phyloP scores from a whole-genome alignment of 2,797 vertebrate genomes.

The Crenuchus spilurus region DNA sequence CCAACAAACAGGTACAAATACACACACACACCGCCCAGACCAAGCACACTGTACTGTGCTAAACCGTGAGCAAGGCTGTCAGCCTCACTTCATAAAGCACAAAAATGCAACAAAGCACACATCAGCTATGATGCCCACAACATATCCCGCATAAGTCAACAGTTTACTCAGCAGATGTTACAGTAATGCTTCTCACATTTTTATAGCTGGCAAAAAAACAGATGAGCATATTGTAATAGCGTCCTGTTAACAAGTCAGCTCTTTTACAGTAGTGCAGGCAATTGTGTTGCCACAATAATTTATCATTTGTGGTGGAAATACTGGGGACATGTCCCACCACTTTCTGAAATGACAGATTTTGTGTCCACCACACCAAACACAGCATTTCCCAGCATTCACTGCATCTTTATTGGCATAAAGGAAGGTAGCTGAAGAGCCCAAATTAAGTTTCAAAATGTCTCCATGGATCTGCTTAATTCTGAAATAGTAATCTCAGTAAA shows the following conservation, averaged over 20 bases:
- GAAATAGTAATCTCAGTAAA: too few species aligned
- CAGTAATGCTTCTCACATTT: background rate
- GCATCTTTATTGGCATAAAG: too few species aligned
- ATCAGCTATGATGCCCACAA: background rate
- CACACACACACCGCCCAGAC: background rate
- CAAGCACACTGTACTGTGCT: background rate
- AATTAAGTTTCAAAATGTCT: too few species aligned
- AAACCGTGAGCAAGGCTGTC: background rate
- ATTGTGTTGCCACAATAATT: too few species aligned
- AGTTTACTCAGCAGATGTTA: constrained; percentile 3
- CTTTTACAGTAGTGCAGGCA: background rate
- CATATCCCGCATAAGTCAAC: background rate
- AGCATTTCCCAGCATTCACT: too few species aligned
- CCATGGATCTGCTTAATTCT: too few species aligned
- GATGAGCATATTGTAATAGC: background rate
- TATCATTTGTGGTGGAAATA: too few species aligned
- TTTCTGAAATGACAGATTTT: too few species aligned
- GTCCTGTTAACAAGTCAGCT: background rate
- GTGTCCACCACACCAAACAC: too few species aligned
- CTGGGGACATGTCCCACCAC: too few species aligned
- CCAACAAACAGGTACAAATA: constrained; percentile 23
- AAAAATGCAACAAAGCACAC: background rate
- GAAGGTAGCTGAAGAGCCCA: too few species aligned
- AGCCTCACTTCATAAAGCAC: background rate
- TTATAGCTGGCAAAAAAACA: constrained; percentile 1